Evolutionary conservation across 37 sponge, comb jelly and placozoan genomes (phyloP), one percentile per base, ranked within the genome.

Genomic region (Tethya wilhelma): DNA sequence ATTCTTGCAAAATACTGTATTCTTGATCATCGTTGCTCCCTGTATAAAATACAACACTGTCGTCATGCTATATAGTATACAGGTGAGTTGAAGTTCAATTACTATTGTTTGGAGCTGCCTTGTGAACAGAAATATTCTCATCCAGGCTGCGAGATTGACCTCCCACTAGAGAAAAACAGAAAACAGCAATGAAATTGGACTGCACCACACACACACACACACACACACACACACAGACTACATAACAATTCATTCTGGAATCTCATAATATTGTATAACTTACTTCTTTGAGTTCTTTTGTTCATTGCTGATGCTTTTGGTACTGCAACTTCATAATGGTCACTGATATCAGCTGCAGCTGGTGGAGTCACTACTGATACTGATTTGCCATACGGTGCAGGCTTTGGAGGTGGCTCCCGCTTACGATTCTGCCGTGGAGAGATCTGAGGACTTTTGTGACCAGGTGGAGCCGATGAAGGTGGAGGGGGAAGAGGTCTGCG

Each of bases 381-480:
- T n/a, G n/a, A n/a, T n/a, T n/a, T n/a, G n/a, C n/a, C n/a, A 40
- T 75, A 75, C 19, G 75, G 75, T 59, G 59, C 59, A 38, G 75
- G 75, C 23, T 38, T 57, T 39, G 38, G 38, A 28, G 75, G 58
- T 17, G 75, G 75, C 7, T 9, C 34, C 3, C 25, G 14, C 55
- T 14, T 75, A 14, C 26, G 26, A 22, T 40, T 25, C 17, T 43
- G 3, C 20, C 5, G 70, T 4, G 59, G 60, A 23, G 75, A 59
- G 3, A 19, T n/a, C 1, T 72, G 73, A 26, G 34, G 56, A 23
- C 73, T 12, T 30, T 30, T 25, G 30, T 53, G 34, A 53, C 31
- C 19, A 46, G 45, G 6, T n/a, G 73, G 7, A 49, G 5, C 23
- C 73, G 11, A 19, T 67, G 45, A 29, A 14, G 65, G 28, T 2